Evolutionary conservation across 2,797 vertebrate genomes (phyloP), one percentile per base, ranked within the genome.

Genomic region (Onychomys arenicola): DNA sequence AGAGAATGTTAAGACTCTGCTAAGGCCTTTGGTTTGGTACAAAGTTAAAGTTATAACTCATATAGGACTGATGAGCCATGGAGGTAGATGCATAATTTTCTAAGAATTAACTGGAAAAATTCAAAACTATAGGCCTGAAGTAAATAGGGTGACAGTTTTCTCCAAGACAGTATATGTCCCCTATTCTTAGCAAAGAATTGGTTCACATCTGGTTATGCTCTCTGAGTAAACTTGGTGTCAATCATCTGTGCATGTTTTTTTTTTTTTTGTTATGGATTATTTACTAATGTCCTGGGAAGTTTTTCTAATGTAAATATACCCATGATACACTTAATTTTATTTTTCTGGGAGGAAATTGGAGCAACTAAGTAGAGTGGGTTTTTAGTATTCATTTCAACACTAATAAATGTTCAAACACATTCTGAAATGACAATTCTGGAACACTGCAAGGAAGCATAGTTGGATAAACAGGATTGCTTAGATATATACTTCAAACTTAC

Each of bases 271-370:
- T 43, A 73, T 65, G 80, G 67, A 82, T 73, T 88, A 65, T 93
- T 92, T 63, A 92, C 87, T 93, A 69, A 83, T 96, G 80, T 55
- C 13, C 34, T 78, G 14, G 59, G 55, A 71, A 86, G 25, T 73
- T 67, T 88, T 52, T 78, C 80, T 52, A 84, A 87, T 57, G 59
- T 61, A 96, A 95, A 90, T 91, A 89, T 61, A 29, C 59, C 29
- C 59, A 88, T 90, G 88, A 77, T 69, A 12, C n/a, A 19, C 95
- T 94, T 92, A 85, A 88, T 88, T 92, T 95, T 52, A 52, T 93
- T 94, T 87, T 96, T 86, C 61, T 90, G 75, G 96, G 90, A 96
- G 65, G 69, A 84, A 55, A n/a, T 82, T 75, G 23, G 14, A 84
- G 32, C 91, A 93, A 92, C 86, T 92, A 89, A 89, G 46, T 87